Evolutionary conservation across 2,797 vertebrate species (phyloP).

Genomic region (Macroramphosus scolopax): DNA sequence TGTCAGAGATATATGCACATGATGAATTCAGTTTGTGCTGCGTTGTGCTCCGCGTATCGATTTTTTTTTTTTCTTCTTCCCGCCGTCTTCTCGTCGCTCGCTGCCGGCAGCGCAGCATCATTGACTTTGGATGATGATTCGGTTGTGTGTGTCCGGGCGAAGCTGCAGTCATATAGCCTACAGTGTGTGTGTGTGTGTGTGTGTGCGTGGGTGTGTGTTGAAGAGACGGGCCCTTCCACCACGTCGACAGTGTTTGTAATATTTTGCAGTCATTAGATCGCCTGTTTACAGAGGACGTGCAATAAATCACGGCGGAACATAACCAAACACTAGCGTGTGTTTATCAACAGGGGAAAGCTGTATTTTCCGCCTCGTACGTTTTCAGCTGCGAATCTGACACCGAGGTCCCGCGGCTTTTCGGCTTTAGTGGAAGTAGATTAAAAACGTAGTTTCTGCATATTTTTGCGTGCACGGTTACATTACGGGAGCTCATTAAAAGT

Average conservation of each 20-base stretch:
- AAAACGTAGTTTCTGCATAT: too few species aligned
- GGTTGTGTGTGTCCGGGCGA: too few species aligned
- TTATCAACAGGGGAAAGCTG: constrained; percentile 70
- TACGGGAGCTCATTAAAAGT: too few species aligned
- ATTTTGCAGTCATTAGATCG: constrained; percentile 64
- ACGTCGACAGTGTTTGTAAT: constrained; percentile 70
- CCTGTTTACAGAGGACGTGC: constrained; percentile 65
- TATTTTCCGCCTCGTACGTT: too few species aligned
- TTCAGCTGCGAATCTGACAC: constrained; percentile 53
- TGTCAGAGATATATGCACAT: constrained; percentile 42
- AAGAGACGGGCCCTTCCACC: constrained; percentile 58
- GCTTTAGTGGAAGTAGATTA: too few species aligned
- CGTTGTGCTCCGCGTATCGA: constrained; percentile 44
- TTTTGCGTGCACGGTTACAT: too few species aligned
- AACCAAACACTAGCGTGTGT: constrained; percentile 71
- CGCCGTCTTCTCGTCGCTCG: constrained; percentile 13
- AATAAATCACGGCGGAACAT: constrained; percentile 69
- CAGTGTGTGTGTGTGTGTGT: constrained; percentile 5
- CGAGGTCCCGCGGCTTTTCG: too few species aligned
- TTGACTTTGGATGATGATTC: constrained; percentile 28
- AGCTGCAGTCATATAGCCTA: too few species aligned
- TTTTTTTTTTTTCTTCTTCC: constrained; percentile 4
- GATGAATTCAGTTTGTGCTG: constrained; percentile 35
- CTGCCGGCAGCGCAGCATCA: constrained; percentile 21
- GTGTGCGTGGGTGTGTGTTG: constrained; percentile 18